phyloP scores from a whole-genome alignment of 1,140 invertebrate species.

The Catajapyx aquilonaris region DNA sequence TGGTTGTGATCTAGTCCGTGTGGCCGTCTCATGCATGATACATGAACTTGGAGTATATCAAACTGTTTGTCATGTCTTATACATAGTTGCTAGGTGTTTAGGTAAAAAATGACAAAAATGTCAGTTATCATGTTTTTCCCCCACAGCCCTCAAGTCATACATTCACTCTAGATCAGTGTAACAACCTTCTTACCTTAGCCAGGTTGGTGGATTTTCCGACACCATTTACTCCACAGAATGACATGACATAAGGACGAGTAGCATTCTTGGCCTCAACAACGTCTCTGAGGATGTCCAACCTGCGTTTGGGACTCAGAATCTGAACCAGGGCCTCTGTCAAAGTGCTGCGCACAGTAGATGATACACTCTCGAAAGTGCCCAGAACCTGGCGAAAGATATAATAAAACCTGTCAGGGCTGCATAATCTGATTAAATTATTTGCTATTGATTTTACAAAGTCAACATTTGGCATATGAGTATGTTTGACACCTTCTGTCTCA shows the following conservation, averaged over 20 bases:
- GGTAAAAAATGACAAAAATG: too few species aligned
- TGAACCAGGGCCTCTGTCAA: conserved; percentile 67
- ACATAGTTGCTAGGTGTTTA: too few species aligned
- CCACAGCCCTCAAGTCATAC: too few species aligned
- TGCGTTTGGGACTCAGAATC: conserved; percentile 80
- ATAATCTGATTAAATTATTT: not conserved
- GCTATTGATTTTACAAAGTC: not conserved
- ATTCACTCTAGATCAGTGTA: too few species aligned
- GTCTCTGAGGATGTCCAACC: conserved; percentile 92
- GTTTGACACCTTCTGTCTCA: not conserved
- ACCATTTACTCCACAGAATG: conserved; percentile 98
- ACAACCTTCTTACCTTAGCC: conserved; percentile 66
- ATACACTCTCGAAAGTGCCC: conserved; percentile 81
- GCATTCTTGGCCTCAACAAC: conserved; percentile 69
- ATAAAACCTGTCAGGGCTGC: not conserved
- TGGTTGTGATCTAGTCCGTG: too few species aligned
- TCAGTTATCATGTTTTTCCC: too few species aligned
- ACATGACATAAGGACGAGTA: conserved; percentile 76
- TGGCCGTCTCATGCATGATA: too few species aligned
- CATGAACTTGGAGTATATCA: too few species aligned
- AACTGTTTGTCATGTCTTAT: too few species aligned
- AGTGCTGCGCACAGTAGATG: conserved; percentile 57
- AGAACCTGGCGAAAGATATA: conserved; percentile 26
- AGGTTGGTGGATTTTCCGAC: conserved; percentile 99
- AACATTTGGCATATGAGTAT: too few species aligned